phyloP scores from a whole-genome alignment of 2,797 vertebrate species.

The Paguma larvata region DNA sequence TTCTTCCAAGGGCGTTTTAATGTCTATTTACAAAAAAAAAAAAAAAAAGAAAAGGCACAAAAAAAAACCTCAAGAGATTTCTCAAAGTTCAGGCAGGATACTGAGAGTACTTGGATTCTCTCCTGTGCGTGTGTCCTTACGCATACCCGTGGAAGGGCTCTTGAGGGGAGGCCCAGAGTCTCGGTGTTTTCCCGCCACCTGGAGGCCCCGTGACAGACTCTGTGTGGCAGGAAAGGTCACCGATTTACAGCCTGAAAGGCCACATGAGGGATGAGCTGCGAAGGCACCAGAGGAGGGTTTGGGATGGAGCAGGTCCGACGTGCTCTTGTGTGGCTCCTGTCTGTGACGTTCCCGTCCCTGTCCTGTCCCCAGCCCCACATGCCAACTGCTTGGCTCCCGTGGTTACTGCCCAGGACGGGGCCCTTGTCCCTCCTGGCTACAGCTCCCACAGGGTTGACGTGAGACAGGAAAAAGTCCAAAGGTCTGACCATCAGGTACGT shows the following conservation, averaged over 20 bases:
- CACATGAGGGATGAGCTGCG: fast-evolving
- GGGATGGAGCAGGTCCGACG: fast-evolving
- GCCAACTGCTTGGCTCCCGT: no score
- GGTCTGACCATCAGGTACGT: not conserved
- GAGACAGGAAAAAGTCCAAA: not conserved
- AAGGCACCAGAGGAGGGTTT: fast-evolving
- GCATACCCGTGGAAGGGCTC: not conserved
- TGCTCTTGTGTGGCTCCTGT: fast-evolving
- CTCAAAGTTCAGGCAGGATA: no score
- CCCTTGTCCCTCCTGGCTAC: not conserved
- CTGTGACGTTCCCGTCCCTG: fast-evolving
- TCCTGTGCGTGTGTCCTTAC: fast-evolving
- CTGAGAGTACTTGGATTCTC: not conserved
- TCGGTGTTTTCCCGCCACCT: not conserved
- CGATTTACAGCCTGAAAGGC: not conserved
- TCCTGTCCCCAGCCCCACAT: fast-evolving
- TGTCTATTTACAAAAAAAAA: not conserved
- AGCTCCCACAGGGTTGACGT: not conserved
- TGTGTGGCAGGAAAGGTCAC: no score
- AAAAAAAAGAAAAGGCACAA: no score
- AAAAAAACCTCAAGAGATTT: not conserved
- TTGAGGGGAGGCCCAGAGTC: no score
- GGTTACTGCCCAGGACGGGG: fast-evolving
- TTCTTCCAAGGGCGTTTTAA: not conserved
- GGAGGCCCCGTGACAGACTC: not conserved